Evolutionary conservation across 2,113 vertebrate genomes (phyloP).

Genomic region (Gobiocypris rarus): DNA sequence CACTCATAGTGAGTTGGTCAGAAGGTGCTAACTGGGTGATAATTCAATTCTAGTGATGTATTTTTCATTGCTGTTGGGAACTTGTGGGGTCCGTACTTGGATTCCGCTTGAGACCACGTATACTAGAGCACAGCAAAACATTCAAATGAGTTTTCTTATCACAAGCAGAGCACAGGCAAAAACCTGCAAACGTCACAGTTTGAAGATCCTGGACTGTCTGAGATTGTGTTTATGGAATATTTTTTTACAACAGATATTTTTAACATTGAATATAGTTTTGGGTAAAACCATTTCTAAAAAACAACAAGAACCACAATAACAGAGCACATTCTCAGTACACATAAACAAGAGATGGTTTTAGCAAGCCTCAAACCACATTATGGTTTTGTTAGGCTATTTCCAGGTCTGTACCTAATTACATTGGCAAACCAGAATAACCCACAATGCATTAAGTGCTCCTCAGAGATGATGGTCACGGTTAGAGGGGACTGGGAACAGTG

Average conservation of each 20-base stretch:
- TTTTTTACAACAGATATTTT: too few relatives aligned
- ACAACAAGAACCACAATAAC: not conserved
- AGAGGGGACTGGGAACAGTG: constrained; percentile 31
- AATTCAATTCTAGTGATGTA: constrained; percentile 37
- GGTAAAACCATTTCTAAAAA: not conserved
- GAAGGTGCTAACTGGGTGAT: constrained; percentile 51
- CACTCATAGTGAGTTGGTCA: not conserved
- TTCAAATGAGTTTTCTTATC: not conserved
- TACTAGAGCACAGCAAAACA: not conserved
- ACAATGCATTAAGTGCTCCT: constrained; percentile 65
- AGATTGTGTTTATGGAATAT: constrained; percentile 1
- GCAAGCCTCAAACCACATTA: constrained; percentile 37
- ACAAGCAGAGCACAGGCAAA: not conserved
- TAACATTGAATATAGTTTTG: not conserved
- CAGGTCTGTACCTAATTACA: constrained; percentile 61
- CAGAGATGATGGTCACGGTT: constrained; percentile 29
- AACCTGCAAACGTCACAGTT: not conserved
- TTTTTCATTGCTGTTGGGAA: constrained; percentile 25
- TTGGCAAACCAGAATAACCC: constrained; percentile 58
- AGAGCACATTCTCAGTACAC: not conserved
- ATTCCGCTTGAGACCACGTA: constrained; percentile 13
- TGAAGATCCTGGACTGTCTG: not conserved
- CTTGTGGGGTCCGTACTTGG: constrained; percentile 20
- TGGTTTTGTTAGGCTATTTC: constrained; percentile 42
- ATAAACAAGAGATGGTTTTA: not conserved